phyloP scores from a whole-genome alignment of 2,888 invertebrate species.

The Stratiomys singularior region DNA sequence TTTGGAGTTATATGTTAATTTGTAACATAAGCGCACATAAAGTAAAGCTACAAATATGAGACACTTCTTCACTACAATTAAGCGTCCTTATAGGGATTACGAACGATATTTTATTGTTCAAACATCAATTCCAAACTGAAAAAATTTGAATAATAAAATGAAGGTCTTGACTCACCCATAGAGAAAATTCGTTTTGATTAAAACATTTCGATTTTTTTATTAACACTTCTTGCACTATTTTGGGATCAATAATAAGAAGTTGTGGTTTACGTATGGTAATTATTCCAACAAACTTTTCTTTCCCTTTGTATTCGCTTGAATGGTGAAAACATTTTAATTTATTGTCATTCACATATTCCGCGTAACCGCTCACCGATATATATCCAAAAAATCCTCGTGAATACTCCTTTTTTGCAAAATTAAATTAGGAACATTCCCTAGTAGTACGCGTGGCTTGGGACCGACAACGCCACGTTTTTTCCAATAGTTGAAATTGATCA shows the following conservation, averaged over 20 bases:
- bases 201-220: conserved; percentile 59
- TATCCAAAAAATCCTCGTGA: conserved; percentile 56
- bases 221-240: conserved; percentile 59
- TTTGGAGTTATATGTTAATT: too few species aligned
- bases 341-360: background rate
- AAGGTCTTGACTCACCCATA: conserved; percentile 18
- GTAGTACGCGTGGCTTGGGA: conserved; percentile 56
- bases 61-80: too few species aligned
- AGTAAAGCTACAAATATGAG: too few species aligned
- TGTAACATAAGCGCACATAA: too few species aligned
- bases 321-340: background rate
- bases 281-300: conserved; percentile 58
- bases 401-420: conserved; percentile 53
- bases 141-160: too few species aligned
- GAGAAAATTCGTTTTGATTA: conserved; percentile 54
- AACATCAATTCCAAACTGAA: too few species aligned
- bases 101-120: too few species aligned
- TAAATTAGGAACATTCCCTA: conserved; percentile 57
- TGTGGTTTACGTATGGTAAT: conserved; percentile 56
- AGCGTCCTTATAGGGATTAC: too few species aligned
- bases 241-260: conserved; percentile 58
- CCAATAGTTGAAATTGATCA: conserved; percentile 57
- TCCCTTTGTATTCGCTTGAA: conserved; percentile 20
- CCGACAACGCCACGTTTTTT: conserved; percentile 56
- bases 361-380: conserved; percentile 57